Conservation (phyloP, 2,888 invertebrate species). For the Petrophora chlorosata region DNA sequence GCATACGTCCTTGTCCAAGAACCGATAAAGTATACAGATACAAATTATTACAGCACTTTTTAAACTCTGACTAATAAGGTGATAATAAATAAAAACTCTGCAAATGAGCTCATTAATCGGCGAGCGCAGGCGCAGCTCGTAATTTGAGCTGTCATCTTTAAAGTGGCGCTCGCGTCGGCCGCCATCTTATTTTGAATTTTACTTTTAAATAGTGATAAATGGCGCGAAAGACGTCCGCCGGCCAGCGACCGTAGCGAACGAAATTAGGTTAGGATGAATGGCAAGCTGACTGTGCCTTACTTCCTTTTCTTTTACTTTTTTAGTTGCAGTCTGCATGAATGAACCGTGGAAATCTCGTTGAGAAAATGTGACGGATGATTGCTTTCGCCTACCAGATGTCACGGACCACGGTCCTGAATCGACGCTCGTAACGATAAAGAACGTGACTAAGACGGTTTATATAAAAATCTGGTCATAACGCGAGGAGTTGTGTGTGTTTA, state of each 20-base stretch:
- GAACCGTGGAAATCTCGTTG: constrained; percentile 36
- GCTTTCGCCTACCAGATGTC: constrained; percentile 43
- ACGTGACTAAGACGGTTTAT: constrained; percentile 4
- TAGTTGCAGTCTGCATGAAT: constrained; percentile 5
- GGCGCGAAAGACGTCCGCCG: constrained; percentile 37
- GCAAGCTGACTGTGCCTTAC: constrained; percentile 1
- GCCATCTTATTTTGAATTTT: constrained; percentile 48
- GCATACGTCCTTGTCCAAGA: constrained; percentile 19
- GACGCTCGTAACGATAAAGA: constrained; percentile 5
- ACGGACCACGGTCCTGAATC: constrained; percentile 38
- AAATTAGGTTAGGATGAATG: constrained; percentile 21
- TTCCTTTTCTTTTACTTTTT: constrained; percentile 1
- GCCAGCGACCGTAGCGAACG: constrained; percentile 24
- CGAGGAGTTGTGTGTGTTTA: too few relatives aligned
- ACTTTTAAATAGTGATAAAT: constrained; percentile 49
- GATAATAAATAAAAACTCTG: constrained; percentile 71
- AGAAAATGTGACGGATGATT: constrained; percentile 44
- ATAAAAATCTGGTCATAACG: background rate
- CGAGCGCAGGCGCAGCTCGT: constrained; percentile 54
- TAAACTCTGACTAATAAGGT: constrained; percentile 53
- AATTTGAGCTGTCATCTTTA: constrained; percentile 70
- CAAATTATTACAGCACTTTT: constrained; percentile 29
- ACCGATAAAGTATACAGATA: constrained; percentile 23
- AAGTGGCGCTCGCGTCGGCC: constrained; percentile 47
- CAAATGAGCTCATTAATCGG: constrained; percentile 76